Conservation (phyloP, 2,113 vertebrate genomes). For the Nothocercus nigrocapillus region DNA sequence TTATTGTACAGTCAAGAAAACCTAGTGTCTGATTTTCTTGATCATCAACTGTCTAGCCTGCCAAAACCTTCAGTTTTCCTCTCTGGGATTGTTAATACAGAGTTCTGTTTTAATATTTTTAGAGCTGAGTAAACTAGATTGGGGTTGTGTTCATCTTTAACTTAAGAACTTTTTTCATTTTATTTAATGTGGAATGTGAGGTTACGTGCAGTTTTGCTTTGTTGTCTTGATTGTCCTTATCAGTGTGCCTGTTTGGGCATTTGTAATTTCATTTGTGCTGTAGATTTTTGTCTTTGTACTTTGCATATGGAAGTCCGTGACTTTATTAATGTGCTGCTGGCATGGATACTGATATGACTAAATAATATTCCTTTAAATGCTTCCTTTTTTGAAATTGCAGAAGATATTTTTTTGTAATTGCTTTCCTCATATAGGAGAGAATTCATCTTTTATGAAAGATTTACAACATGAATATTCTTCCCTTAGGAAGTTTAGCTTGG, state of each 20-base stretch:
- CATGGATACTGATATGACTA: not conserved
- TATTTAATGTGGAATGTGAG: not conserved
- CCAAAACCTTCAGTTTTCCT: not conserved
- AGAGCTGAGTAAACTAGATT: not conserved
- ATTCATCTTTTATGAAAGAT: not conserved
- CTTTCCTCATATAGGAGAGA: not conserved
- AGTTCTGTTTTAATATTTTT: not conserved
- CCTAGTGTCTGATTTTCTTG: not conserved
- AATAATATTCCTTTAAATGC: not conserved
- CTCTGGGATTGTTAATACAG: not conserved
- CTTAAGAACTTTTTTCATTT: not conserved
- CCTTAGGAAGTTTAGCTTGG: not conserved
- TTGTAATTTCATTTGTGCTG: not conserved
- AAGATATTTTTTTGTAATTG: not conserved
- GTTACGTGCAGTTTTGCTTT: not conserved
- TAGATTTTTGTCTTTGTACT: not conserved
- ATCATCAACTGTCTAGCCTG: not conserved
- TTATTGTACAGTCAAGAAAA: not conserved
- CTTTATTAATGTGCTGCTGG: not conserved
- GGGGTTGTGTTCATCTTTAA: not conserved
- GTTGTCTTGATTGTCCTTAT: not conserved
- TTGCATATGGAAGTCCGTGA: not conserved
- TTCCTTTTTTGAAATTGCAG: not conserved
- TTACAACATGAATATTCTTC: not conserved
- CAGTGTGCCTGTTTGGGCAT: not conserved